Percentiles rank a stretch among this genome's conserved stretches.
Evolutionary conservation across 2,113 vertebrate species (phyloP).

Genomic region (Aramus guarauna): DNA sequence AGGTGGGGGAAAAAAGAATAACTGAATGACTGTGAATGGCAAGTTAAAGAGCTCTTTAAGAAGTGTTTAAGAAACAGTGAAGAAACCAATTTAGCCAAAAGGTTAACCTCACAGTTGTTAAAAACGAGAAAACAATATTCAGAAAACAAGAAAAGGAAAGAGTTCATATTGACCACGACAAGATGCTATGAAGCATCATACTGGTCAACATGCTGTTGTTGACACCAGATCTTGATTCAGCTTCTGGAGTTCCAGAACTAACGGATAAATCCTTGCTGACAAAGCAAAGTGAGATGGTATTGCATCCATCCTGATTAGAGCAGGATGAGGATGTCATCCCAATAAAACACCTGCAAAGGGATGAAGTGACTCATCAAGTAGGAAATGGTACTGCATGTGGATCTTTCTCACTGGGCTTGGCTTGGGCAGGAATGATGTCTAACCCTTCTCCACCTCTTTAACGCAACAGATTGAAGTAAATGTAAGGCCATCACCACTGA

Average conservation of each 20-base stretch:
- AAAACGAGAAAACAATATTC: background rate
- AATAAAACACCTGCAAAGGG: background rate
- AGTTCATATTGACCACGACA: background rate
- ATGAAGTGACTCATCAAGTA: background rate
- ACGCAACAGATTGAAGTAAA: background rate
- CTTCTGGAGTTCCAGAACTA: background rate
- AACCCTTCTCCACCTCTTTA: background rate
- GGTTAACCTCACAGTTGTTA: background rate
- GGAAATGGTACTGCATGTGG: background rate
- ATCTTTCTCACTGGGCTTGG: background rate
- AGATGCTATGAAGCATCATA: background rate
- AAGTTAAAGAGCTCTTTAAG: background rate
- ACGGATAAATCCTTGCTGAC: background rate
- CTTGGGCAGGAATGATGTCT: background rate
- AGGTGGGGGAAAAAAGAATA: slow-evolving; percentile 15
- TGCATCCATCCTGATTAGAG: background rate
- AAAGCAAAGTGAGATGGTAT: background rate
- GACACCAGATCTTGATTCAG: background rate
- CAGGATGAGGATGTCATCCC: background rate
- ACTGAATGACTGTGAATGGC: slow-evolving; percentile 30
- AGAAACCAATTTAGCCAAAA: background rate
- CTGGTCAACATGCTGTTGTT: background rate
- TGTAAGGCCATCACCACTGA: background rate
- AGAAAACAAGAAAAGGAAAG: background rate
- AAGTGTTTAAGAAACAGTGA: background rate